These are phyloP conservation scores for Gallinago nigripennis DNA, from an alignment of 2,797 vertebrate species.

Conservation along the genomic window DNA sequence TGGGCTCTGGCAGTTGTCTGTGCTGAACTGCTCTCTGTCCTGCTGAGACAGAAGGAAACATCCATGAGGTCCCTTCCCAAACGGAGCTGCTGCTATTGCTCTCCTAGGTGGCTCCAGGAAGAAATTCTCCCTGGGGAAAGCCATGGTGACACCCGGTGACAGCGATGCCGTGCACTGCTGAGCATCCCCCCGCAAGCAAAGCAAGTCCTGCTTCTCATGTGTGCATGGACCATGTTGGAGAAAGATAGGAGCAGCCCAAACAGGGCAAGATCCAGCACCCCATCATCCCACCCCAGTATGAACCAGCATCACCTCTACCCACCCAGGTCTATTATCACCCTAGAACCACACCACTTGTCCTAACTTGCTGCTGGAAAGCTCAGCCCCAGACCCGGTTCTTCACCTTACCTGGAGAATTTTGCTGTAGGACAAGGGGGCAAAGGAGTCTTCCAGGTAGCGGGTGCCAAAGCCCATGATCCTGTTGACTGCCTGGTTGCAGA, in stretches of 20 bases:
- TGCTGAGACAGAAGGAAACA: not conserved
- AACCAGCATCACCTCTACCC: not conserved
- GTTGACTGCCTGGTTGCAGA: conserved; percentile 79
- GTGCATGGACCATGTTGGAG: not conserved
- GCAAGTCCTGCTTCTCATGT: not conserved
- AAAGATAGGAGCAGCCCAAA: not conserved
- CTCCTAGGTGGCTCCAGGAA: not conserved
- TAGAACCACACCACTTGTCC: not conserved
- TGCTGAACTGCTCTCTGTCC: not conserved
- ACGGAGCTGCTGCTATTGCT: not conserved
- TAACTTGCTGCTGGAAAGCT: not conserved
- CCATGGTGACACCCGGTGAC: not conserved
- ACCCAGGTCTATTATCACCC: too few species aligned
- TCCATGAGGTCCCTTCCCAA: not conserved
- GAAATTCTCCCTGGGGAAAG: not conserved
- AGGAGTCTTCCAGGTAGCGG: conserved; percentile 80
- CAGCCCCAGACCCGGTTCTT: rapidly evolving
- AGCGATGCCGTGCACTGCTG: rapidly evolving
- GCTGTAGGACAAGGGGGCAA: conserved; percentile 64
- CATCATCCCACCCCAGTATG: not conserved
- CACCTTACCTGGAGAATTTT: conserved; percentile 57
- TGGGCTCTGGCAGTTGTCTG: conserved; percentile 24
- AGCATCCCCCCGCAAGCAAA: not conserved
- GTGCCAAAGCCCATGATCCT: conserved; percentile 86
- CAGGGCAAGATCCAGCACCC: not conserved